Percentiles rank a stretch among this genome's conserved stretches.
These are phyloP conservation scores for Amazona guildingii DNA, from an alignment of 2,113 vertebrate species.

Conservation along the genomic window DNA sequence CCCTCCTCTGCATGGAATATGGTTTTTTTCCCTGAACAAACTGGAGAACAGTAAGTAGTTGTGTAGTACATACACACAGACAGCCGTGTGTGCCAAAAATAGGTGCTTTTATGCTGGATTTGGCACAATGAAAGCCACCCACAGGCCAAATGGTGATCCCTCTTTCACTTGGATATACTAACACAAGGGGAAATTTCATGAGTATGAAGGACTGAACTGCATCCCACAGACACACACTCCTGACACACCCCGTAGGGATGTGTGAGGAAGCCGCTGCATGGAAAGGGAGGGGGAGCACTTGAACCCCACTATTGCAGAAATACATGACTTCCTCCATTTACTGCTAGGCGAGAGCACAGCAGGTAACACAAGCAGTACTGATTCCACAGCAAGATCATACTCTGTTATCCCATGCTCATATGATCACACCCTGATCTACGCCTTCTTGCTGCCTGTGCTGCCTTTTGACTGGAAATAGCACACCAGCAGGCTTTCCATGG, in stretches of 20 bases:
- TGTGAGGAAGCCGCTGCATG: not conserved
- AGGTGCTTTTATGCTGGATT: not conserved
- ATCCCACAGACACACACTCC: not conserved
- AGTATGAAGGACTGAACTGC: not conserved
- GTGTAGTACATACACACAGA: fast-evolving
- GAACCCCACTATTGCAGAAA: not conserved
- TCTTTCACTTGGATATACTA: not conserved
- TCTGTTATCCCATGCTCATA: not conserved
- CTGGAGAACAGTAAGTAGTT: not conserved
- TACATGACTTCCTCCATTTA: fast-evolving
- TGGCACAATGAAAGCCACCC: not conserved
- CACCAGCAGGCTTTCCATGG: fast-evolving
- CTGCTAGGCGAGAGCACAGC: not conserved
- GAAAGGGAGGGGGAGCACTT: not conserved
- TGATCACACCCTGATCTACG: fast-evolving
- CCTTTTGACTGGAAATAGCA: not conserved
- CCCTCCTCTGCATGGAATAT: not conserved
- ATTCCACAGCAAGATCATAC: not conserved
- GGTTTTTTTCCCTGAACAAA: not conserved
- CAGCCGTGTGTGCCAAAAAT: fast-evolving
- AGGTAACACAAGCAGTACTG: fast-evolving
- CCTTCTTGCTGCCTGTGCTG: fast-evolving
- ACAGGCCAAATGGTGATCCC: fast-evolving
- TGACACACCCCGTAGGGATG: not conserved
- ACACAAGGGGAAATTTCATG: fast-evolving